Base-by-base conservation (phyloP, 2,888 invertebrate species). In the Rapana venosa region DNA sequence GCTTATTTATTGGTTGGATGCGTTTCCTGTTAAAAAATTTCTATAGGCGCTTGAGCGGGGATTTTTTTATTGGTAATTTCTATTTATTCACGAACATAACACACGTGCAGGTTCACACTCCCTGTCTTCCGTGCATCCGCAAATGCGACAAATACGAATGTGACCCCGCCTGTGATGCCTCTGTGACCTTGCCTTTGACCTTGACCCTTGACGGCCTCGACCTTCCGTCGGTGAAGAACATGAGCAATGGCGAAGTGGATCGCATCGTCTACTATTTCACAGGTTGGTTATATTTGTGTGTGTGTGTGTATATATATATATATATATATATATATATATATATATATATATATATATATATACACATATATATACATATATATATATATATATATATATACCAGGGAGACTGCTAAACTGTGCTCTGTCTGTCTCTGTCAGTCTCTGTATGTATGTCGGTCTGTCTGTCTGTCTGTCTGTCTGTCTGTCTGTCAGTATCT, bases 221-320 rank as follows among this genome's bases (percentile, higher is more conserved):
- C 86, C 86, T 89, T n/a, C 77, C 85, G 17, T 22, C 66, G 20
- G 30, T 35, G 47, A 30, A n/a, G 30, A 35, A 58, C 26, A 83
- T n/a, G 22, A 74, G 26, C 58, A 61, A 61, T n/a, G 86, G 79
- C 5, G 36, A 83, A n/a, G n/a, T n/a, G 6, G 88, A 66, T 15
- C 89, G 89, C 17, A 70, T 56, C 36, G 47, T 81, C 8, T 87
- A 88, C 70, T 90, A 77, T 47, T 86, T 89, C 32, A 87, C 90
- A 70, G 90, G 90, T 90, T 2, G 26, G 83, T n/a, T 17, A 36
- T 30, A 47, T 8, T 2, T 36, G 26, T 15, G 36, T 77, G 11
- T 74, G 20, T n/a, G n/a, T 26, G 8, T 30, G 58, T 58, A 6
- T 66, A 30, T 66, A 11, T 58, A n/a, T n/a, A n/a, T n/a, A n/a